Base-by-base conservation (phyloP, 1,140 invertebrate genomes). In the Dreissena rostriformis region DNA sequence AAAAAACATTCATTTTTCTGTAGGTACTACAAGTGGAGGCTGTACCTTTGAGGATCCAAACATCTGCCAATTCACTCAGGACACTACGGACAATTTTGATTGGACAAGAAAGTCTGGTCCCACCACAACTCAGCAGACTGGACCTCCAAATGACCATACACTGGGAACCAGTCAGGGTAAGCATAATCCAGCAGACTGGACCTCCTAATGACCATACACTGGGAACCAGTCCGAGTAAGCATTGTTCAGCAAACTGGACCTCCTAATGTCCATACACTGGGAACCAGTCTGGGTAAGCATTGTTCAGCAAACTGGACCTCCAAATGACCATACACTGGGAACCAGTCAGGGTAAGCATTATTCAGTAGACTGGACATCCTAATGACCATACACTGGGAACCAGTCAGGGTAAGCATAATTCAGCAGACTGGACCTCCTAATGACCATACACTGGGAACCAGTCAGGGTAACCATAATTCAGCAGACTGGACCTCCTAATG, bases 131-230 rank as follows among this genome's bases (percentile, higher is more conserved):
- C 17, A n/a, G 17, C 74, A 39, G 61, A 92, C 91, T 55, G 92
- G 91, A 57, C 91, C 91, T 24, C 73, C 65, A 26, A 84, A 79
- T 70, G 92, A 93, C 82, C 92, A 93, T 78, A 93, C 91, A 6
- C 88, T 90, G 75, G 91, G 91, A 12, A 89, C 88, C 66, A 39
- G 67, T 0, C n/a, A 66, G 79, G 88, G 88, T 88, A 81, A 72
- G 19, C 14, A 17, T 28, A 22, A 68, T n/a, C n/a, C 17, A n/a
- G 17, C 74, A 39, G 61, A 92, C 91, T 55, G 92, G 91, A 57
- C 91, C 91, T 24, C 73, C 65, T 26, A 84, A 79, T 70, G 92
- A 93, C 82, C 92, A 93, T 78, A 93, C 91, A 6, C 88, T 90
- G 75, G 91, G 91, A 12, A 89, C 88, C 66, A 39, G 67, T 0